phyloP scores from a whole-genome alignment of 1,140 invertebrate genomes.

The Drosophila varians region DNA sequence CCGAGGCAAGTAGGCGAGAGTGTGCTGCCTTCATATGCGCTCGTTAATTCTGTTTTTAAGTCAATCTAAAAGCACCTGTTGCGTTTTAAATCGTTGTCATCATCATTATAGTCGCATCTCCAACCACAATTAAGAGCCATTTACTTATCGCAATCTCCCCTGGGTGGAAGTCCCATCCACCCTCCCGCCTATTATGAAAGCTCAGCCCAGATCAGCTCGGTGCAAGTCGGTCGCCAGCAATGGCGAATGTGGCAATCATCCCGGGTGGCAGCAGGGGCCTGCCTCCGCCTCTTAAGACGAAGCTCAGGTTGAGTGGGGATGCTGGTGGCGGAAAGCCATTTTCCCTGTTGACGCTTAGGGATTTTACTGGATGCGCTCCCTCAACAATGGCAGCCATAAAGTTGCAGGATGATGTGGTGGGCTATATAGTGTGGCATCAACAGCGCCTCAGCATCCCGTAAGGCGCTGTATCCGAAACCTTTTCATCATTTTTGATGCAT shows the following conservation, averaged over 20 bases:
- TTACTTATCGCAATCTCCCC: conserved; percentile 70
- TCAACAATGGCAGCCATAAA: conserved; percentile 56
- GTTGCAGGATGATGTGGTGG: conserved; percentile 42
- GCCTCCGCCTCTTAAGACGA: conserved; percentile 11
- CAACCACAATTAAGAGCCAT: conserved; percentile 58
- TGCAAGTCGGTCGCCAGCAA: conserved; percentile 8
- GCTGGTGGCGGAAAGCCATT: conserved; percentile 64
- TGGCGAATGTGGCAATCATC: conserved; percentile 17
- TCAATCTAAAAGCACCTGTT: conserved; percentile 57
- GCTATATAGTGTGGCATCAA: conserved; percentile 7
- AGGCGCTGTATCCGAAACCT: conserved; percentile 10
- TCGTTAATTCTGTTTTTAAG: conserved; percentile 23
- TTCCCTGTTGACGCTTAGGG: conserved; percentile 61
- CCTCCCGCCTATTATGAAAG: conserved; percentile 16
- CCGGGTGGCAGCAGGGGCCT: conserved; percentile 8
- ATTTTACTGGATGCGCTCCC: conserved; percentile 39
- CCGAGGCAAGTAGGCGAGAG: conserved; percentile 1
- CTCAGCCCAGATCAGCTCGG: conserved; percentile 8
- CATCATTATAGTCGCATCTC: conserved; percentile 33
- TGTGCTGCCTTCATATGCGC: conserved; percentile 10
- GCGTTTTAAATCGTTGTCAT: conserved; percentile 28
- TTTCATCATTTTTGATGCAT: conserved; percentile 49
- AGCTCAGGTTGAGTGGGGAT: conserved; percentile 17
- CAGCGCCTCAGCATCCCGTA: conserved; percentile 6
- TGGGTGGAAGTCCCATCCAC: too few species aligned